phyloP scores from a whole-genome alignment of 2,888 invertebrate genomes.

The Microctonus aethiopoides region DNA sequence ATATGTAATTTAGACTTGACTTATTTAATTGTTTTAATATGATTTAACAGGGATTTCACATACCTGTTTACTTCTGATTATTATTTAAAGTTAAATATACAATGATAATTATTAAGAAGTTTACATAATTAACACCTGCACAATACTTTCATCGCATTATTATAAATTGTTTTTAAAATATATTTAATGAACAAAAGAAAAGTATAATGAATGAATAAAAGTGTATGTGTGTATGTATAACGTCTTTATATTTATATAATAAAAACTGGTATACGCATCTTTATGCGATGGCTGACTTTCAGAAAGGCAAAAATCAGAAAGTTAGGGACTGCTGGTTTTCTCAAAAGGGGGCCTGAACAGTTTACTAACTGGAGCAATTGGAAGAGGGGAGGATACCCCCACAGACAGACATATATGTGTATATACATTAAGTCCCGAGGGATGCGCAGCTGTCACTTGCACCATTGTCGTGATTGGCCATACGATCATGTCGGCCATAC shows the following conservation, averaged over 20 bases:
- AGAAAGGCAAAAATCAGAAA: slow-evolving; percentile 67
- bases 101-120: not conserved
- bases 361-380: not conserved
- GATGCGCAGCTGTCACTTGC: slow-evolving; percentile 63
- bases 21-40: slow-evolving; percentile 56
- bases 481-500: slow-evolving; percentile 57
- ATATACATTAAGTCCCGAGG: slow-evolving; percentile 48
- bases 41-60: not conserved
- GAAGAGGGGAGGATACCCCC: slow-evolving; percentile 38
- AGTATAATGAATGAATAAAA: no score
- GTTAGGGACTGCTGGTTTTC: slow-evolving; percentile 58
- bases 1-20: slow-evolving; percentile 54
- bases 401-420: slow-evolving; percentile 27
- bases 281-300: slow-evolving; percentile 66
- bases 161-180: no score
- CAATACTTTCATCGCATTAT: no score
- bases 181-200: not conserved
- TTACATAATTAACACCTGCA: no score
- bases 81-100: no score
- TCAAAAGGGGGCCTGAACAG: slow-evolving; percentile 26
- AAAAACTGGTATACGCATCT: slow-evolving; percentile 38
- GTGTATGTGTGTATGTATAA: not conserved
- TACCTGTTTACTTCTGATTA: no score
- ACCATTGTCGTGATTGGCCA: slow-evolving; percentile 58
- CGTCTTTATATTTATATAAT: not conserved